A percentile compares a stretch with the other conserved stretches of the same genome.
Conservation (phyloP, 2,888 invertebrate genomes). For the Blastobasis adustella region DNA sequence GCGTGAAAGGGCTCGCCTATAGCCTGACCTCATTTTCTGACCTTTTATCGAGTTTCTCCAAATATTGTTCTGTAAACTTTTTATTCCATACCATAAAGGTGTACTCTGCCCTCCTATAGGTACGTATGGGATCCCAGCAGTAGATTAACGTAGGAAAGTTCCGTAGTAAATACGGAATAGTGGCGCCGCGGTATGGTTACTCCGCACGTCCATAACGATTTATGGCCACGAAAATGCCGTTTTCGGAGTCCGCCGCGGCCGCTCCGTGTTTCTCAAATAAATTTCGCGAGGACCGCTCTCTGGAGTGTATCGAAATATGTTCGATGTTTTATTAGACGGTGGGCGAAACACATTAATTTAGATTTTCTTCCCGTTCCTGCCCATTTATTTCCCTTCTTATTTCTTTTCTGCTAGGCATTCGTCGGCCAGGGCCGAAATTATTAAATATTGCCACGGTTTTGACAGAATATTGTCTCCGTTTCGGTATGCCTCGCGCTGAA, state of each 20-base stretch:
- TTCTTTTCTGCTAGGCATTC: slow-evolving; percentile 1
- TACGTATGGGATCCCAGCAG: slow-evolving; percentile 4
- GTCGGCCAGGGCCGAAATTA: not conserved
- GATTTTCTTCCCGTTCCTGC: slow-evolving; percentile 13
- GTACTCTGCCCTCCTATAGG: not conserved
- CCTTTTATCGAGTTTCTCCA: too few species aligned
- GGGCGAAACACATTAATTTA: slow-evolving; percentile 36
- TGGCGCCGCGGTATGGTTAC: slow-evolving; percentile 9
- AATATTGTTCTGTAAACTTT: too few species aligned
- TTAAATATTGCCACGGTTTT: not conserved
- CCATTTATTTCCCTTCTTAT: slow-evolving; percentile 11
- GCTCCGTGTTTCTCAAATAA: slow-evolving; percentile 54
- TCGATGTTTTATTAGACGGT: slow-evolving; percentile 52
- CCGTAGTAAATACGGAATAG: slow-evolving; percentile 42
- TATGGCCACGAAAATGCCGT: slow-evolving; percentile 52
- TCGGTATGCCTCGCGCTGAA: not conserved
- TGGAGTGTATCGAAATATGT: slow-evolving; percentile 52
- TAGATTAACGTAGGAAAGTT: slow-evolving; percentile 44
- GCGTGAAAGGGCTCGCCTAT: not conserved
- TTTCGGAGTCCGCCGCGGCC: slow-evolving; percentile 44
- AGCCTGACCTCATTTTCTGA: not conserved
- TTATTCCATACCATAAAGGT: too few species aligned
- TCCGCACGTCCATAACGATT: slow-evolving; percentile 49
- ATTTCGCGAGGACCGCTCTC: slow-evolving; percentile 48
- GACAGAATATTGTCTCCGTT: not conserved